phyloP scores from a whole-genome alignment of 2,113 vertebrate species.

The Sakesphorus luctuosus region DNA sequence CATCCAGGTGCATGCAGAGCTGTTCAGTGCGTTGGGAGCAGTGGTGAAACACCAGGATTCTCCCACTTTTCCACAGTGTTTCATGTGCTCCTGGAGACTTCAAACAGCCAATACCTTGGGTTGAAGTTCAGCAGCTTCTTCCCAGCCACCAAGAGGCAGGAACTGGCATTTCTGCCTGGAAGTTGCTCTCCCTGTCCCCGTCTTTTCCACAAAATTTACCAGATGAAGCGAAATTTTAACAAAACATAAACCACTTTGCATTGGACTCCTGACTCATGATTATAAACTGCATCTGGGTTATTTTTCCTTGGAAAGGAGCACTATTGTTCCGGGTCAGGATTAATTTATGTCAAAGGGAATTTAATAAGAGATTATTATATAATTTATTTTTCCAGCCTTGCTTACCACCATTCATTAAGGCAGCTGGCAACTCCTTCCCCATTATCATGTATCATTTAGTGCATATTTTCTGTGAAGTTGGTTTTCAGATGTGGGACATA shows the following conservation, averaged over 20 bases:
- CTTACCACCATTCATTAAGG: slow-evolving; percentile 31
- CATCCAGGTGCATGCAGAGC: background rate
- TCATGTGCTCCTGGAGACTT: background rate
- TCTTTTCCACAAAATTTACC: background rate
- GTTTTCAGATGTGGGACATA: slow-evolving; percentile 43
- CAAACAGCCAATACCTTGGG: background rate
- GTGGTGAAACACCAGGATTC: no score
- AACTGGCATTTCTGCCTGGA: background rate
- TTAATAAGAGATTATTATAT: slow-evolving; percentile 34
- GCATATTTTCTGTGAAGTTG: slow-evolving; percentile 21
- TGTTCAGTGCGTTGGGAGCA: background rate
- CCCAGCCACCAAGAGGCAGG: background rate
- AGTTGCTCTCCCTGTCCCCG: background rate
- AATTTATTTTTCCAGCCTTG: slow-evolving; percentile 51
- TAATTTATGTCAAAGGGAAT: slow-evolving; percentile 38
- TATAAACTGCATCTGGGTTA: background rate
- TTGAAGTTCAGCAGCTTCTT: background rate
- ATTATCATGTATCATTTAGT: slow-evolving; percentile 34
- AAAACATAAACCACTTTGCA: background rate
- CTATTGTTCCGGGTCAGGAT: slow-evolving; percentile 42
- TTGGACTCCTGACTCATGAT: background rate
- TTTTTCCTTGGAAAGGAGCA: slow-evolving; percentile 43
- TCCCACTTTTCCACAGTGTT: background rate
- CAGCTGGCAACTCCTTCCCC: slow-evolving; percentile 26
- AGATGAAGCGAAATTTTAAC: background rate